Base-by-base conservation (phyloP, 2,888 invertebrate species). In the Anticlea derivata region DNA sequence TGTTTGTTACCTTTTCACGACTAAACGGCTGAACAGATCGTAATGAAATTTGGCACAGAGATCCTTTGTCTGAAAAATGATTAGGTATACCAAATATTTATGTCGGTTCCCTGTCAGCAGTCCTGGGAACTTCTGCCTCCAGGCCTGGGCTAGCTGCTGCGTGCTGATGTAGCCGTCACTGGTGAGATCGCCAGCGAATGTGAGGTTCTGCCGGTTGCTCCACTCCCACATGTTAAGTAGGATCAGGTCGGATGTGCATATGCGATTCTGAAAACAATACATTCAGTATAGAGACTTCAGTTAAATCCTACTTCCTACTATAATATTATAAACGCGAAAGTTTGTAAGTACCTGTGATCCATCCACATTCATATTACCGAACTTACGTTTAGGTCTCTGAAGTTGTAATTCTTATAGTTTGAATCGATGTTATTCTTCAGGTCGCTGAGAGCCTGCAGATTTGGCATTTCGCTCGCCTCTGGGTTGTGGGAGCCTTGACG, bases 401-500 rank as follows among this genome's bases (percentile, higher is more conserved):
- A 61, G 77, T 85, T 78, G 52, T 80, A 73, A 27, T 80, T 83
- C 37, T 92, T 92, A 71, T 95, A 95, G 76, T 96, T 96, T 7
- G 82, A 78, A 0, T 94, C 63, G 44, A 96, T 92, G 64, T 93
- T 92, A 46, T 92, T 91, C 52, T 93, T 91, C 1, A 95, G 81
- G 46, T 92, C 88, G 0, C 82, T 83, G 10, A 96, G 82, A 11
- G 89, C 80, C 34, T 91, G 80, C 26, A 95, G 84, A 5, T 86
- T 82, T 1, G 74, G 61, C 5, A 95, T 92, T 46, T 92, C 92
- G 0, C 78, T 75, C 0, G 80, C 75, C 8, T 92, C 90, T 0
- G 96, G 95, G 60, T 94, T 91, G 60, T 93, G 91, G 0, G 95
- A 93, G 5, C 96, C 96, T 64, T 95, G 94, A 2, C 95, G 91